phyloP scores from a whole-genome alignment of 2,113 vertebrate species.

The Oreochromis aureus region DNA sequence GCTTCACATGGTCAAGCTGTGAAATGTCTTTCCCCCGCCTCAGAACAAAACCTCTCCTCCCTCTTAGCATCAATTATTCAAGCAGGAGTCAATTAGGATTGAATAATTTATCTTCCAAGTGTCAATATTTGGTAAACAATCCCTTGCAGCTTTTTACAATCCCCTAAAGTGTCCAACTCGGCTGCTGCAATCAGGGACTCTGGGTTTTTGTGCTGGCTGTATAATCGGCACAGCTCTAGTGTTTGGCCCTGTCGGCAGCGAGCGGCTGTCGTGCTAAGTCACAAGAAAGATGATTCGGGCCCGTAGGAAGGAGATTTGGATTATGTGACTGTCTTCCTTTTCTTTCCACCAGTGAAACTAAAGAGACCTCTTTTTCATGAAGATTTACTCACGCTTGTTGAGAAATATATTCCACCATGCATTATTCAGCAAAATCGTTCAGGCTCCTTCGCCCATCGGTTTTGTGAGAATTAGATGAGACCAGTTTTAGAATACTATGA shows the following conservation, averaged over 20 bases:
- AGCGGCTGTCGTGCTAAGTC: background rate
- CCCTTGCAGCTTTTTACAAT: conserved; percentile 8
- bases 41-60: background rate
- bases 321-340: background rate
- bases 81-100: conserved; percentile 31
- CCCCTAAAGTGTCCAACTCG: background rate
- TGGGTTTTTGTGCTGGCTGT: background rate
- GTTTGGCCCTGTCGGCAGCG: background rate
- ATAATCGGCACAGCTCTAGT: background rate
- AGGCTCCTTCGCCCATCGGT: background rate
- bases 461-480: background rate
- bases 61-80: conserved; percentile 50
- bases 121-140: conserved; percentile 62
- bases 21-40: background rate
- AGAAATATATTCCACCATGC: background rate
- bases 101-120: conserved; percentile 48
- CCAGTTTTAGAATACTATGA: background rate
- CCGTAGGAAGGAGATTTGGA: background rate
- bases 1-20: conserved; percentile 23
- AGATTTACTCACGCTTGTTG: background rate
- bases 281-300: background rate
- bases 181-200: background rate
- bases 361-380: background rate
- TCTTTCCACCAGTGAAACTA: background rate
- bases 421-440: background rate